These are phyloP conservation scores for Noturus placidus DNA, from an alignment of 2,113 vertebrate genomes.

Conservation along the genomic window DNA sequence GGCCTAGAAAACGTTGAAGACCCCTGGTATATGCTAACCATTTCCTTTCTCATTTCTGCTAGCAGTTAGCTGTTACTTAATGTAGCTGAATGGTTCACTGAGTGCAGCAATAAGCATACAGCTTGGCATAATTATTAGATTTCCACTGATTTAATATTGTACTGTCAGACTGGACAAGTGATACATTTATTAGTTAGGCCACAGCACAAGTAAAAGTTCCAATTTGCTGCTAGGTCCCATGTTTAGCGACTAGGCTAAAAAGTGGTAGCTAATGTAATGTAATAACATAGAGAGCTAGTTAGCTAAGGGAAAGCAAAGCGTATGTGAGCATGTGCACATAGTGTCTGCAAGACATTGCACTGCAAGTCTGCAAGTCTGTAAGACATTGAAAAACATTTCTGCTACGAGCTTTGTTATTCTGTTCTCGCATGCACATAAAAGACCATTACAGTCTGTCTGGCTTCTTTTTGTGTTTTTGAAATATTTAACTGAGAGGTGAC, in stretches of 20 bases:
- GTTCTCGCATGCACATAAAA: neutral
- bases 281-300: neutral
- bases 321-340: neutral
- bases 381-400: neutral
- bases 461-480: neutral
- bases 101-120: neutral
- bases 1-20: too few species aligned
- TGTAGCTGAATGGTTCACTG: neutral
- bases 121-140: neutral
- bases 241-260: neutral
- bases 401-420: neutral
- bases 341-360: too few species aligned
- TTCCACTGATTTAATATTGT: neutral
- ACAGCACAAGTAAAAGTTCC: neutral
- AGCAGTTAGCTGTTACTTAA: neutral
- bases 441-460: neutral
- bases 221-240: neutral
- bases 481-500: neutral
- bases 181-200: neutral
- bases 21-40: neutral
- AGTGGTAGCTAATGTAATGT: neutral
- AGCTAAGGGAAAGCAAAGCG: neutral
- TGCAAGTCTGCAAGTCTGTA: neutral
- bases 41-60: neutral
- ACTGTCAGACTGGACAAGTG: neutral